Percentiles rank a stretch among this genome's conserved stretches.
These are phyloP conservation scores for Drosophila arizonae DNA, from an alignment of 1,140 invertebrate species.

Conservation along the genomic window DNA sequence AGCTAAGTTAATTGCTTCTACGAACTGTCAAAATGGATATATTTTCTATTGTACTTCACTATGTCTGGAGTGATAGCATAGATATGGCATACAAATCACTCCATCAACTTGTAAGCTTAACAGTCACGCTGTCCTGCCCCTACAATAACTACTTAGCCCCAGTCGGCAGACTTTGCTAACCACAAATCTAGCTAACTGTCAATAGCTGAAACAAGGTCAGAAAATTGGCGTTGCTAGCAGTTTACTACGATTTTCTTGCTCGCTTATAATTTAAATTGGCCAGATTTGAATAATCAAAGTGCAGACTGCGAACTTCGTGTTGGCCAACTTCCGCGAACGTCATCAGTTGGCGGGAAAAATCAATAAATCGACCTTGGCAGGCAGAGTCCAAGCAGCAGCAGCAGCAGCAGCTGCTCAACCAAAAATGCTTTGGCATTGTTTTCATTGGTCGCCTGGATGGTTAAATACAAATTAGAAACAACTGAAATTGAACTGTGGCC, in stretches of 20 bases:
- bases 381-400: slow-evolving; percentile 37
- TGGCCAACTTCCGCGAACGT: slow-evolving; percentile 49
- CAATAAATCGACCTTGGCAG: slow-evolving; percentile 80
- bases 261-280: slow-evolving; percentile 18
- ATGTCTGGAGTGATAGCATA: too few relatives aligned
- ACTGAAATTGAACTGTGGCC: slow-evolving; percentile 15
- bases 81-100: too few relatives aligned
- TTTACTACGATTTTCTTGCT: not conserved
- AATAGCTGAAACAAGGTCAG: slow-evolving; percentile 1
- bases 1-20: too few relatives aligned
- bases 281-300: slow-evolving; percentile 29
- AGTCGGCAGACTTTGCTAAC: not conserved
- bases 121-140: too few relatives aligned
- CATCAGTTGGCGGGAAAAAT: slow-evolving; percentile 65
- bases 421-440: slow-evolving; percentile 2
- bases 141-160: not conserved
- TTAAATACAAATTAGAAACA: slow-evolving; percentile 18
- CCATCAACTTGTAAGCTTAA: not conserved
- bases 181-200: not conserved
- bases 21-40: too few relatives aligned
- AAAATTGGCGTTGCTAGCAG: not conserved
- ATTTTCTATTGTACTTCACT: too few relatives aligned
- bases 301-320: slow-evolving; percentile 48
- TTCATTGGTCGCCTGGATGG: slow-evolving; percentile 1
- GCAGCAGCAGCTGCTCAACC: slow-evolving; percentile 17